Base-by-base conservation (phyloP, 2,888 invertebrate genomes). In the Blera fallax region DNA sequence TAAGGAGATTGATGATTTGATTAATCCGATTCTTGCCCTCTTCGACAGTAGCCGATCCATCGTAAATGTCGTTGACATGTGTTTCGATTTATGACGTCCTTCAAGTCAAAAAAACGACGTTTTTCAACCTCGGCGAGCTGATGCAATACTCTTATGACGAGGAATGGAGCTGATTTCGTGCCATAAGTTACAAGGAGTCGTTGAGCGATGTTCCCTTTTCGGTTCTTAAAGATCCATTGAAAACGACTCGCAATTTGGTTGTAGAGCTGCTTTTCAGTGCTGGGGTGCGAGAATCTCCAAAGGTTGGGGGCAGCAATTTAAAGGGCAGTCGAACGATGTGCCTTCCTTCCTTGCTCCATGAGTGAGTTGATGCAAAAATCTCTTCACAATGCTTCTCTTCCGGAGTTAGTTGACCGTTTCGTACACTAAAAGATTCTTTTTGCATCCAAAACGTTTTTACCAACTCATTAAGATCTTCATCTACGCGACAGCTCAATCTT, bases 301-400 rank as follows among this genome's bases (percentile, higher is more conserved):
- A 56, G 7, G 54, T 62, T 18, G 18, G 16, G 1, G 62, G 62
- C 1, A 3, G 60, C 14, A 21, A 37, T 27, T 58, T 56, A 14
- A 69, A 69, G 8, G 62, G 78, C 2, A 78, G 37, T 27, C 40
- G 29, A 7, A 52, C 27, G 29, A 14, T 27, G 52, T 29, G 14
- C 2, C 27, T 52, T 14, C 7, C 10, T 32, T 56, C 52, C 3
- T 16, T 56, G 29, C 27, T 18, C 1, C n/a, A 21, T 5, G 34
- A n/a, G 21, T 67, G 52, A 34, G 67, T 67, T 24, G 50, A n/a
- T 7, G 14, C 4, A n/a, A 50, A 50, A 24, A 50, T 34, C 18
- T 50, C 54, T 24, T 54, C 54, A 40, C 77, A 77, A 40, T 62
- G 62, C 16, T 62, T 40, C 29, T 62, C 62, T 16, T 62, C 43